These are phyloP conservation scores for Meloidogyne floridensis DNA, from an alignment of 1,140 invertebrate species.

Conservation along the genomic window DNA sequence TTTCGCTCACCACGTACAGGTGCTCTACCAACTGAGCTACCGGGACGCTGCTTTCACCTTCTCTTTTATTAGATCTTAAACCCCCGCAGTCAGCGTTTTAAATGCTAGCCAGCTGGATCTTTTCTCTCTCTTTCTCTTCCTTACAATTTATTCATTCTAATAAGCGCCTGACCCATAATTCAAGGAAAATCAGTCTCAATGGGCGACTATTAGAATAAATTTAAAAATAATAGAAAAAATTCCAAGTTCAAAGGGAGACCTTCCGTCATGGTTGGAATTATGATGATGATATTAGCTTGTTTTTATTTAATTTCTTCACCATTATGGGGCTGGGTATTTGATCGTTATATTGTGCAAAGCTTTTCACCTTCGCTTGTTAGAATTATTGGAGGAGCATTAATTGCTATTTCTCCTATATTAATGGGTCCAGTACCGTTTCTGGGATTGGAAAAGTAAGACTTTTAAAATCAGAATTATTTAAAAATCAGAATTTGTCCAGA, in stretches of 20 bases:
- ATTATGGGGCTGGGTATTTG: slow-evolving; percentile 9
- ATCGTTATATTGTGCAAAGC: slow-evolving; percentile 7
- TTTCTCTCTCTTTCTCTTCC: too few species aligned
- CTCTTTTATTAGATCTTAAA: too few species aligned
- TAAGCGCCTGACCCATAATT: too few species aligned
- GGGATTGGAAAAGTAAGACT: not conserved
- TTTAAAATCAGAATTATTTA: not conserved
- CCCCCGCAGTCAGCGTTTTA: too few species aligned
- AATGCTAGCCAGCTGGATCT: too few species aligned
- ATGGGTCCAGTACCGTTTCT: slow-evolving; percentile 22
- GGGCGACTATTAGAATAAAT: too few species aligned
- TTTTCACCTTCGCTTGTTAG: slow-evolving; percentile 2
- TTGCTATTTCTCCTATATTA: slow-evolving; percentile 10
- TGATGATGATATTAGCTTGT: not conserved
- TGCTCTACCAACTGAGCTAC: too few species aligned
- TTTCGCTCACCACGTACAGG: too few species aligned
- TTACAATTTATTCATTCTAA: too few species aligned
- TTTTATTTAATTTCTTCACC: slow-evolving; percentile 16
- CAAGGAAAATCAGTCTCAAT: too few species aligned
- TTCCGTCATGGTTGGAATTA: slow-evolving; percentile 9
- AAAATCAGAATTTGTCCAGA: not conserved
- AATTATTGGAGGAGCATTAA: not conserved
- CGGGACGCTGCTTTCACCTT: too few species aligned
- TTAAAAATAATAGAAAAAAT: too few species aligned
- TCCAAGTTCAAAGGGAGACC: slow-evolving; percentile 6